phyloP scores from a whole-genome alignment of 2,888 invertebrate species.

The Nephrocerus scutellatus region DNA sequence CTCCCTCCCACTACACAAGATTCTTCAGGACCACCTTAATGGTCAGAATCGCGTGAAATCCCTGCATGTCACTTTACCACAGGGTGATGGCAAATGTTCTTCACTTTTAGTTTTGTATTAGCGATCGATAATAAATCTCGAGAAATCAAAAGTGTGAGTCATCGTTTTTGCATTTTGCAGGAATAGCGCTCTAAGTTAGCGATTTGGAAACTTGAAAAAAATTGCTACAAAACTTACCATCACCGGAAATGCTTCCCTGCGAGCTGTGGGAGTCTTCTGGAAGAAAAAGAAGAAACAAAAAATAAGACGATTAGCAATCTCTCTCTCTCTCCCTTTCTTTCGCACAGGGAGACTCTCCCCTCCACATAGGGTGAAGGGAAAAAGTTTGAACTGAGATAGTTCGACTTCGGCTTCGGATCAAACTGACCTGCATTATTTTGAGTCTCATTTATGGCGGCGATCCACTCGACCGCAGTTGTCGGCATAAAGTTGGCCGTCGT shows the following conservation, averaged over 20 bases:
- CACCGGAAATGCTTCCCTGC: constrained; percentile 45
- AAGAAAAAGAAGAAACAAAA: constrained; percentile 22
- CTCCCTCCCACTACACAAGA: too few relatives aligned
- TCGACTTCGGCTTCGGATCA: constrained; percentile 7
- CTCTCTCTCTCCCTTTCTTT: not conserved
- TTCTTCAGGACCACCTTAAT: too few relatives aligned
- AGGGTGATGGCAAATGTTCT: too few relatives aligned
- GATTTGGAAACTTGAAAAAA: not conserved
- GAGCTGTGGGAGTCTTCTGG: constrained; percentile 46
- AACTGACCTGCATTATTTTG: constrained; percentile 34
- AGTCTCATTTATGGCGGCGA: constrained; percentile 35
- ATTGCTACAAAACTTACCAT: constrained; percentile 37
- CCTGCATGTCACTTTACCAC: too few relatives aligned
- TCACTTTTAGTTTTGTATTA: too few relatives aligned
- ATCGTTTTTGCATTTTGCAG: too few relatives aligned
- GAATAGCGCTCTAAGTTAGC: too few relatives aligned
- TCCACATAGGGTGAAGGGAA: too few relatives aligned
- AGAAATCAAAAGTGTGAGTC: too few relatives aligned
- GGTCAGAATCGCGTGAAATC: too few relatives aligned
- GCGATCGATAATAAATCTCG: too few relatives aligned
- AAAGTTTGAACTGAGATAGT: too few relatives aligned
- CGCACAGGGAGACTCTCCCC: not conserved
- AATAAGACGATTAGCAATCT: not conserved
- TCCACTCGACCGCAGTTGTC: constrained; percentile 41
- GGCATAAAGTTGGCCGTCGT: constrained; percentile 26